phyloP scores from a whole-genome alignment of 2,888 invertebrate species.

The Neocrepidodera transversa region DNA sequence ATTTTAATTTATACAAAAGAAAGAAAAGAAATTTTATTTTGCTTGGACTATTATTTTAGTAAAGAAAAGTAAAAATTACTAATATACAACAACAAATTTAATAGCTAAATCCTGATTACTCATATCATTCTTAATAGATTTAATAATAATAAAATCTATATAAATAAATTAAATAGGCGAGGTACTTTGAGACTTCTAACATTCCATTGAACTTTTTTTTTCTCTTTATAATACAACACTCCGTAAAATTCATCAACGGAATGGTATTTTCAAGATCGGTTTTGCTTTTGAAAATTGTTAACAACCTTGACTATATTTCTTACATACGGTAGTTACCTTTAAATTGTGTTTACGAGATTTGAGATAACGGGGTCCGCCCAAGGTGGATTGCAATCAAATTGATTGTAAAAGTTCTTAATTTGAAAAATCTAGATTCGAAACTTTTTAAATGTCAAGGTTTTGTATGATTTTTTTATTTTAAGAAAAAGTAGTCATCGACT shows the following conservation, averaged over 20 bases:
- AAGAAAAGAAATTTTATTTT: no score
- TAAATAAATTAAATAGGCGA: background rate
- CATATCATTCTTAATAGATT: background rate
- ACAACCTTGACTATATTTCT: conserved; percentile 1
- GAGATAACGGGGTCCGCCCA: conserved; percentile 9
- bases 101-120: background rate
- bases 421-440: conserved; percentile 10
- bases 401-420: background rate
- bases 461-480: background rate
- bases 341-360: conserved; percentile 3
- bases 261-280: conserved; percentile 2
- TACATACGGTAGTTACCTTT: background rate
- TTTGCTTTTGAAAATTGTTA: conserved; percentile 3
- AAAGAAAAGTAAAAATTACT: no score
- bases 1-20: no score
- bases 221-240: no score
- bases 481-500: background rate
- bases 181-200: background rate
- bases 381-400: conserved; percentile 4
- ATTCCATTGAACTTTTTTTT: background rate
- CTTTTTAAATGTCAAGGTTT: conserved; percentile 5
- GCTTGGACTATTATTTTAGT: no score
- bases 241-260: background rate
- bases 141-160: background rate
- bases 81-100: no score